Evolutionary conservation across 2,888 invertebrate genomes (phyloP).

Genomic region (Nebria salina): DNA sequence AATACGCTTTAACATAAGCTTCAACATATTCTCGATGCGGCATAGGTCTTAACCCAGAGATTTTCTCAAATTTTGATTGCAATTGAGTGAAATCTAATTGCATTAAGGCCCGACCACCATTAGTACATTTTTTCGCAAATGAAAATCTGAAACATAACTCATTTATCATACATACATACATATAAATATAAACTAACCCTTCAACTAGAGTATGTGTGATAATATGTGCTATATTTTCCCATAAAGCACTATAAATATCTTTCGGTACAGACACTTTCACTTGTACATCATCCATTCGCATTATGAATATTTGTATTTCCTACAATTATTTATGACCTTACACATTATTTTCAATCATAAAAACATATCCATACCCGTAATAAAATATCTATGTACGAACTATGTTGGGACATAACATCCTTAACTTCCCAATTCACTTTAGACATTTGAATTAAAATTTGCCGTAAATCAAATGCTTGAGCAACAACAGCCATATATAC

Average conservation of each 20-base stretch:
- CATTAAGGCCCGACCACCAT: slow-evolving; percentile 97
- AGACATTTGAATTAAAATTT: slow-evolving; percentile 85
- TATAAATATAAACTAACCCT: slow-evolving; percentile 70
- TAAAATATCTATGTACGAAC: slow-evolving; percentile 84
- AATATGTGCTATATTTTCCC: slow-evolving; percentile 89
- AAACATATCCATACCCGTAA: slow-evolving; percentile 65
- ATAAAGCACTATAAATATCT: slow-evolving; percentile 76
- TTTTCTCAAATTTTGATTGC: slow-evolving; percentile 87
- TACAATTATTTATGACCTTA: slow-evolving; percentile 53
- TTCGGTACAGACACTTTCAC: slow-evolving; percentile 76
- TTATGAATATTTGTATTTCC: slow-evolving; percentile 80
- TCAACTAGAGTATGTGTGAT: slow-evolving; percentile 91
- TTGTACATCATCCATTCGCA: slow-evolving; percentile 78
- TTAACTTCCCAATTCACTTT: slow-evolving; percentile 95
- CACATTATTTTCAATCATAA: neutral
- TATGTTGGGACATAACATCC: slow-evolving; percentile 95
- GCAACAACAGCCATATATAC: slow-evolving; percentile 89
- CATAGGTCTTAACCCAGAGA: slow-evolving; percentile 83
- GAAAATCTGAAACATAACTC: slow-evolving; percentile 71
- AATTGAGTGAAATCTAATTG: slow-evolving; percentile 97
- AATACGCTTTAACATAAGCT: slow-evolving; percentile 95
- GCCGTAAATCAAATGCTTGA: slow-evolving; percentile 79
- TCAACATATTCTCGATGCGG: slow-evolving; percentile 93
- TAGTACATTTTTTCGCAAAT: slow-evolving; percentile 91
- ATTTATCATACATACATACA: slow-evolving; percentile 3